Conservation (phyloP, 1,140 invertebrate species). For the Meloidogyne floridensis region DNA sequence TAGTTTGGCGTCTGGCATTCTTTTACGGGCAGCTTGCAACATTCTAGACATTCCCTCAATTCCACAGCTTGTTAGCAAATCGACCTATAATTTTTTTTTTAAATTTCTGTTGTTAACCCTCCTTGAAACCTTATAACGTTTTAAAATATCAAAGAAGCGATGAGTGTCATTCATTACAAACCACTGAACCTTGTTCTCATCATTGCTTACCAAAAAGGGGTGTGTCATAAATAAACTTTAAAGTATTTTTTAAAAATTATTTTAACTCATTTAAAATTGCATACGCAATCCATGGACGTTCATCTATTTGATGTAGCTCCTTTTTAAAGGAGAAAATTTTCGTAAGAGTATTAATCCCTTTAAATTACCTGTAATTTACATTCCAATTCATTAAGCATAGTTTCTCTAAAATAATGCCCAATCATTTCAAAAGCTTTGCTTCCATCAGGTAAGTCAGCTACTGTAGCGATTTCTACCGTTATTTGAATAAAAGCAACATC, state of each 20-base stretch:
- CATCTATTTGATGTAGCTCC: slow-evolving; percentile 25
- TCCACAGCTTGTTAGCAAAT: slow-evolving; percentile 31
- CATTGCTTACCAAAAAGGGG: slow-evolving; percentile 29
- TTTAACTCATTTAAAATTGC: not conserved
- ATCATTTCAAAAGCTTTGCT: slow-evolving; percentile 27
- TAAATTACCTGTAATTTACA: slow-evolving; percentile 28
- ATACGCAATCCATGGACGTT: slow-evolving; percentile 29
- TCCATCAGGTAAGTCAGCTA: slow-evolving; percentile 30
- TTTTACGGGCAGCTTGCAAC: slow-evolving; percentile 1
- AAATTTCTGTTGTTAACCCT: too few relatives aligned
- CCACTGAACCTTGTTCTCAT: slow-evolving; percentile 26
- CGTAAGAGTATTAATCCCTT: not conserved
- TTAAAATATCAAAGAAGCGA: slow-evolving; percentile 33
- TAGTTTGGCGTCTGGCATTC: slow-evolving; percentile 26
- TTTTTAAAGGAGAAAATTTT: not conserved
- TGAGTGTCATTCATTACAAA: slow-evolving; percentile 30
- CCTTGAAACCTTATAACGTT: slow-evolving; percentile 30
- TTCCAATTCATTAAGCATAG: slow-evolving; percentile 38
- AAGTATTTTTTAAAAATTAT: not conserved
- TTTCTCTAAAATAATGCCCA: slow-evolving; percentile 34
- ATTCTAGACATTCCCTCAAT: slow-evolving; percentile 26
- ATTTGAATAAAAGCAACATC: slow-evolving; percentile 33
- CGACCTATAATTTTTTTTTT: slow-evolving; percentile 14
- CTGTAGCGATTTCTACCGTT: slow-evolving; percentile 28
- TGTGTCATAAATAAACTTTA: slow-evolving; percentile 30